These are phyloP conservation scores for Sclerurus mexicanus DNA, from an alignment of 2,113 vertebrate species.

Conservation along the genomic window DNA sequence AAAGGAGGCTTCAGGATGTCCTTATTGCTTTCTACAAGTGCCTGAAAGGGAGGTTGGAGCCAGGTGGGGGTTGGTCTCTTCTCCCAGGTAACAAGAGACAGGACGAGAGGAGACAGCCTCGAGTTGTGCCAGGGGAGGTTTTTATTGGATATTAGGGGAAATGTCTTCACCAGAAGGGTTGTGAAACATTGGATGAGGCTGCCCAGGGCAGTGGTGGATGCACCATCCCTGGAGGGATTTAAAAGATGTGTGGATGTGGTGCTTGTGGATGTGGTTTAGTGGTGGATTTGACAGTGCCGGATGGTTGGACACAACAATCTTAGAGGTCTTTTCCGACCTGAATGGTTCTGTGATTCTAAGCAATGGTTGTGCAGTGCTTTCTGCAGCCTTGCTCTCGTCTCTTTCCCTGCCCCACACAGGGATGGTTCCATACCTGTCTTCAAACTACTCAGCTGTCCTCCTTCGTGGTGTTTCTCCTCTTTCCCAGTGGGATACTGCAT, in stretches of 20 bases:
- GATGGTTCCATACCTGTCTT: not conserved
- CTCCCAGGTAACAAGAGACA: not conserved
- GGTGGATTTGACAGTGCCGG: not conserved
- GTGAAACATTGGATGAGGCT: rapidly evolving
- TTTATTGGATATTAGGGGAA: not conserved
- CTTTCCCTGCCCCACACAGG: not conserved
- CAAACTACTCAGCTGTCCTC: not conserved
- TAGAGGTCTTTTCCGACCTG: not conserved
- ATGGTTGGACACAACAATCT: not conserved
- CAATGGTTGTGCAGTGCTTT: not conserved
- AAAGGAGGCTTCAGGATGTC: not conserved
- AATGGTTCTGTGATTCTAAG: not conserved
- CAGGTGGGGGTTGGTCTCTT: not conserved
- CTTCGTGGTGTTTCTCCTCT: not conserved
- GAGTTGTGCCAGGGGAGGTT: not conserved
- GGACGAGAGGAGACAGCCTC: not conserved
- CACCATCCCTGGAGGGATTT: not conserved
- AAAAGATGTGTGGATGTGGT: not conserved
- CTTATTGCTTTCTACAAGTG: not conserved
- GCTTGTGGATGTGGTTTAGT: not conserved
- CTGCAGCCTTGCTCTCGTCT: not conserved
- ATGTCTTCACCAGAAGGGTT: not conserved
- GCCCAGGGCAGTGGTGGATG: not conserved
- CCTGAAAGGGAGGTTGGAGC: not conserved
- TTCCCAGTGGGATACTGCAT: not conserved